These are phyloP conservation scores for Proisotoma minuta DNA, from an alignment of 2,888 invertebrate species.

Conservation along the genomic window DNA sequence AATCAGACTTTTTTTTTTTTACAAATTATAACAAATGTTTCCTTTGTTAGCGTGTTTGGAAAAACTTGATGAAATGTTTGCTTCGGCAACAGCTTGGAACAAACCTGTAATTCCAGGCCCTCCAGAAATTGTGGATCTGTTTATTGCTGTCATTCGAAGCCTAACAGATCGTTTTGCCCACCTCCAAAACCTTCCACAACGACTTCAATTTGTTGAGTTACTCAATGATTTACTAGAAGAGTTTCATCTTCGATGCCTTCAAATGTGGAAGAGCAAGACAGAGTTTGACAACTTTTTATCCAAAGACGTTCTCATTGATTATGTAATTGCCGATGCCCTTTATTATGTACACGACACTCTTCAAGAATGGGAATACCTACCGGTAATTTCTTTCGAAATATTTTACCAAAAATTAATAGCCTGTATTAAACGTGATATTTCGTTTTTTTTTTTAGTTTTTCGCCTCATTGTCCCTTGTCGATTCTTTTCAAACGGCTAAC, in stretches of 20 bases:
- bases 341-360: constrained; percentile 31
- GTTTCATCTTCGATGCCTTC: constrained; percentile 41
- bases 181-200: constrained; percentile 39
- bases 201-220: constrained; percentile 38
- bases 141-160: constrained; percentile 41
- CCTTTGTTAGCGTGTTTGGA: constrained; percentile 33
- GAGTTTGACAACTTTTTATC: constrained; percentile 23
- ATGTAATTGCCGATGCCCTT: constrained; percentile 40
- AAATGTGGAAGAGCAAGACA: constrained; percentile 43
- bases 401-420: constrained; percentile 2
- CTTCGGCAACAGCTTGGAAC: constrained; percentile 45
- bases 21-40: constrained; percentile 1
- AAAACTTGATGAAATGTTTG: constrained; percentile 45
- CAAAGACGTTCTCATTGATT: constrained; percentile 38
- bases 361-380: constrained; percentile 43
- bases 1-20: neutral
- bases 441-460: constrained; percentile 39
- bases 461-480: constrained; percentile 20
- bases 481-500: neutral
- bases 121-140: constrained; percentile 44
- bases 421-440: neutral
- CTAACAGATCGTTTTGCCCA: constrained; percentile 43
- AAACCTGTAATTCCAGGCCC: constrained; percentile 42
- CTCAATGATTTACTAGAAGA: constrained; percentile 43
- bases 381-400: constrained; percentile 27